Conservation (phyloP, 2,797 vertebrate species). For the Mormyrus hasselquistii region DNA sequence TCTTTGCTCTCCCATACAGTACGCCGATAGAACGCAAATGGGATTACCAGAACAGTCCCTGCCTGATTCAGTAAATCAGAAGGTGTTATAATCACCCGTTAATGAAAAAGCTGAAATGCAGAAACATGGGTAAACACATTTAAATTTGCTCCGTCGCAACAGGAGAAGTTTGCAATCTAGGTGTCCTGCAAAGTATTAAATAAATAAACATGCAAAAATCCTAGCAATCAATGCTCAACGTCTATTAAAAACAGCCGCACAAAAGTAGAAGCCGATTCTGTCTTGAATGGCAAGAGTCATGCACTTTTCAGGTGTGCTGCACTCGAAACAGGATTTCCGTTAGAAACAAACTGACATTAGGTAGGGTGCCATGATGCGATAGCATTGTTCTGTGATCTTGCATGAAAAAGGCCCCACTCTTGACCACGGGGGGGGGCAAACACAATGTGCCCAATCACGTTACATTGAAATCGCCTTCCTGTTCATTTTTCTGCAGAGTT, state of each 20-base stretch:
- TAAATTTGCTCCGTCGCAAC: neutral
- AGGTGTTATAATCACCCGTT: neutral
- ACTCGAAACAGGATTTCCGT: neutral
- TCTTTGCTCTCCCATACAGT: neutral
- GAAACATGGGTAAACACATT: constrained; percentile 4
- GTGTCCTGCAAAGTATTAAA: neutral
- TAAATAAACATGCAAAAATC: neutral
- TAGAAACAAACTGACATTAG: neutral
- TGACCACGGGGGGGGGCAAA: neutral
- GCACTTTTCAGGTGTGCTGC: neutral
- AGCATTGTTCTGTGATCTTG: neutral
- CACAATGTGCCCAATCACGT: neutral
- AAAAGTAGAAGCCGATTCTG: neutral
- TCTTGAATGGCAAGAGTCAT: neutral
- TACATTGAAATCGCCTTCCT: neutral
- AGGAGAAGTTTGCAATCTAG: neutral
- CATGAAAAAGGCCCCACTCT: neutral
- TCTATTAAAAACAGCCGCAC: neutral
- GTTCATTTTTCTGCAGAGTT: neutral
- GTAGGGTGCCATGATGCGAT: neutral
- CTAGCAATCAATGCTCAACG: neutral
- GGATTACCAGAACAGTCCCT: neutral
- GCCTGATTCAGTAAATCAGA: neutral
- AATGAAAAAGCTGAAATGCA: constrained; percentile 1
- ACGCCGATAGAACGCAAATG: neutral